phyloP scores from a whole-genome alignment of 1,140 invertebrate genomes.

The Heliconius congener region DNA sequence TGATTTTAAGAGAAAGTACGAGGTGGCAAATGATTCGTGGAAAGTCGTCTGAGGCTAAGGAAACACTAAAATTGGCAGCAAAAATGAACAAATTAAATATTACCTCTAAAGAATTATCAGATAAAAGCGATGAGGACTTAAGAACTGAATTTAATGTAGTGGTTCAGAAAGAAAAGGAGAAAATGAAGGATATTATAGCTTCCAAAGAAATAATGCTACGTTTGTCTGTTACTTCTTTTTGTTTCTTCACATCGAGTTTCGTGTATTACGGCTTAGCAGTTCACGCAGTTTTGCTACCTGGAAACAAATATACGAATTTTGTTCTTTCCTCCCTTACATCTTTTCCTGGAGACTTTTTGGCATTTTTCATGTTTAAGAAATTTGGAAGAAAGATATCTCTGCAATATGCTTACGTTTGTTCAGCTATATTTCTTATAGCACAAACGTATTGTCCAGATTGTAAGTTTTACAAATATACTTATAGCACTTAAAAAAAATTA shows the following conservation, averaged over 20 bases:
- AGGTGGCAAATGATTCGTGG: slow-evolving; percentile 69
- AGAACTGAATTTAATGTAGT: slow-evolving; percentile 58
- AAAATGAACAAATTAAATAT: slow-evolving; percentile 59
- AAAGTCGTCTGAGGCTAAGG: slow-evolving; percentile 54
- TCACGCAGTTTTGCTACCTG: slow-evolving; percentile 87
- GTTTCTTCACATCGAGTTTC: slow-evolving; percentile 86
- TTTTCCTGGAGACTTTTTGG: slow-evolving; percentile 86
- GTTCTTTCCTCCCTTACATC: slow-evolving; percentile 85
- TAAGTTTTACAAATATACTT: slow-evolving; percentile 45
- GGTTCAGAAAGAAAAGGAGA: slow-evolving; percentile 61
- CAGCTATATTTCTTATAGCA: slow-evolving; percentile 70
- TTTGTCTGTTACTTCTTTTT: slow-evolving; percentile 78
- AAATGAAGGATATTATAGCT: slow-evolving; percentile 55
- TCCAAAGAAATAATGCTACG: slow-evolving; percentile 67
- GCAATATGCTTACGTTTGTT: slow-evolving; percentile 81
- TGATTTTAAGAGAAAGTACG: slow-evolving; percentile 61
- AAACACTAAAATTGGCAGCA: slow-evolving; percentile 53
- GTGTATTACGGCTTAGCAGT: slow-evolving; percentile 90
- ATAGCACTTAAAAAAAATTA: not conserved
- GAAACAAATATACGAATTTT: slow-evolving; percentile 86
- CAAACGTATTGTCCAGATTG: slow-evolving; percentile 55
- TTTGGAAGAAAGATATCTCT: slow-evolving; percentile 84
- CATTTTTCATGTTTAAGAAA: slow-evolving; percentile 82
- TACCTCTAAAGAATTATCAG: slow-evolving; percentile 50
- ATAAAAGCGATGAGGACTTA: slow-evolving; percentile 54